Evolutionary conservation across 2,797 vertebrate species (phyloP).

Genomic region (Ispidina lecontei): DNA sequence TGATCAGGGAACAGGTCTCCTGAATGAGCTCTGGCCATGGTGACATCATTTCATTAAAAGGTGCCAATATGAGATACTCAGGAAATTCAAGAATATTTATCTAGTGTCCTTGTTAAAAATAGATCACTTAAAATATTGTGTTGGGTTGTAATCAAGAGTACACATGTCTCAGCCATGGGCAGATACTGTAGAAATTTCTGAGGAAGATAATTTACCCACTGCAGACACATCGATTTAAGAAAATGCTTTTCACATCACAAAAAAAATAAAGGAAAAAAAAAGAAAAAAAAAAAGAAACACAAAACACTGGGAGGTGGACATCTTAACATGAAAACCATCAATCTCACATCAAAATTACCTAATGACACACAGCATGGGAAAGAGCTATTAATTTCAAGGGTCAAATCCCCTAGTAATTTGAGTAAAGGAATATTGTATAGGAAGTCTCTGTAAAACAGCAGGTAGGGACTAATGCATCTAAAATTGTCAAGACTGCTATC

Average conservation of each 20-base stretch:
- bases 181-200: background rate
- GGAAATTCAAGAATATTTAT: slow-evolving; percentile 10
- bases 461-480: background rate
- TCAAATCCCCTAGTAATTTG: background rate
- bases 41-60: background rate
- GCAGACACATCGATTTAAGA: background rate
- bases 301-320: background rate
- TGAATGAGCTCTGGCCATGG: background rate
- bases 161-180: background rate
- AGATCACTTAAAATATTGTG: background rate
- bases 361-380: background rate
- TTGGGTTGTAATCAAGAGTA: background rate
- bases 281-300: background rate
- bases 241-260: background rate
- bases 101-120: background rate
- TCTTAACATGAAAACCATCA: background rate
- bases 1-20: background rate
- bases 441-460: background rate
- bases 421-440: background rate
- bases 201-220: background rate
- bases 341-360: background rate
- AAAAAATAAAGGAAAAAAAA: background rate
- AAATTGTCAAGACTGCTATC: background rate
- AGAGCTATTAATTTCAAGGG: background rate
- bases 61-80: background rate